Evolutionary conservation across 2,888 invertebrate genomes (phyloP).

Genomic region (Drosophila kuntzei): DNA sequence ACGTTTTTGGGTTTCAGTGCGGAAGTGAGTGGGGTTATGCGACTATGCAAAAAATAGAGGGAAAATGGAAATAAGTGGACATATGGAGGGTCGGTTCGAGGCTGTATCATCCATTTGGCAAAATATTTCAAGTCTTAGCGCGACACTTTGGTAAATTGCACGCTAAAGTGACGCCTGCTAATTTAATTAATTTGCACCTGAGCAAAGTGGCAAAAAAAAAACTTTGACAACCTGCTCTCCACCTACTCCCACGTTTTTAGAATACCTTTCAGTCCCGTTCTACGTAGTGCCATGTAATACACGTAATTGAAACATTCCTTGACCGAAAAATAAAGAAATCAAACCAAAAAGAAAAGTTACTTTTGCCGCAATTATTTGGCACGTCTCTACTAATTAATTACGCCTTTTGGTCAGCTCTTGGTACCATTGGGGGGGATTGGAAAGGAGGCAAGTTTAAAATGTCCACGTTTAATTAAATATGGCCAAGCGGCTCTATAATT

Average conservation of each 20-base stretch:
- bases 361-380: constrained; percentile 75
- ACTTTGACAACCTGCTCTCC: constrained; percentile 49
- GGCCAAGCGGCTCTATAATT: constrained; percentile 75
- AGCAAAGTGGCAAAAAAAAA: constrained; percentile 58
- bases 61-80: neutral
- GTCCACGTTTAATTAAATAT: constrained; percentile 78
- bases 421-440: neutral
- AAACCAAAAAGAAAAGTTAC: constrained; percentile 70
- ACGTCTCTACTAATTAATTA: constrained; percentile 79
- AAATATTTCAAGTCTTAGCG: constrained; percentile 68
- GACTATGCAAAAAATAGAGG: constrained; percentile 48
- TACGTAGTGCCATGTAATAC: constrained; percentile 58
- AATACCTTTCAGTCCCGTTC: constrained; percentile 16
- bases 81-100: neutral
- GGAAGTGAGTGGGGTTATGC: constrained; percentile 49
- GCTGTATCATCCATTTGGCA: constrained; percentile 38
- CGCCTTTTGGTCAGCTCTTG: constrained; percentile 68
- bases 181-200: constrained; percentile 82
- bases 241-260: neutral
- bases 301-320: constrained; percentile 79
- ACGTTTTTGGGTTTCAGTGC: constrained; percentile 70
- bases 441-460: constrained; percentile 63
- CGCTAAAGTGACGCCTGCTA: constrained; percentile 76
- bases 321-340: constrained; percentile 65
- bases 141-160: constrained; percentile 79